Conservation (phyloP, 2,797 vertebrate species). For the Neopelma chrysocephalum region DNA sequence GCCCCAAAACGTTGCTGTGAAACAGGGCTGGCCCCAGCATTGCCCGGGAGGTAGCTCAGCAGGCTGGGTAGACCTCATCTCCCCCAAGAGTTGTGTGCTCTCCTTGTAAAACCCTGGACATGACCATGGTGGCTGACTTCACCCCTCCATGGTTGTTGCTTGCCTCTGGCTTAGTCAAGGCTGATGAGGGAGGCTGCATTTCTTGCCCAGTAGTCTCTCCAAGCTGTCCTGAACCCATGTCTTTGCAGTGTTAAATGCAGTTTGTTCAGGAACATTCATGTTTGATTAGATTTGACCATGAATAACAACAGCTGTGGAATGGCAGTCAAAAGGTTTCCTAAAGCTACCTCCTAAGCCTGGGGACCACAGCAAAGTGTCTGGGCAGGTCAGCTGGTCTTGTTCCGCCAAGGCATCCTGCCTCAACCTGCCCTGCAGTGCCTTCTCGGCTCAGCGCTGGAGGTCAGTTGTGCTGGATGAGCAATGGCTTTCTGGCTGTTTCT, state of each 20-base stretch:
- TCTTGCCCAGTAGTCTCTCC: not conserved
- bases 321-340: not conserved
- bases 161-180: not conserved
- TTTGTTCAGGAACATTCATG: not conserved
- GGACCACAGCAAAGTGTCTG: not conserved
- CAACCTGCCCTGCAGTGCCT: too few species aligned
- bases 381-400: not conserved
- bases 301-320: not conserved
- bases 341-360: not conserved
- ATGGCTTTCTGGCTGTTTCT: not conserved
- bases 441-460: not conserved
- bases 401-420: not conserved
- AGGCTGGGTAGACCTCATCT: not conserved
- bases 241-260: not conserved
- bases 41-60: accelerated
- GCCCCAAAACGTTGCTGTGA: accelerated
- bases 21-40: not conserved
- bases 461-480: not conserved
- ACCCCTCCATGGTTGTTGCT: too few species aligned
- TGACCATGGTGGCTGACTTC: not conserved
- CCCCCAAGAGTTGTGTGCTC: not conserved
- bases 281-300: not conserved
- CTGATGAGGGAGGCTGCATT: not conserved
- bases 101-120: not conserved
- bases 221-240: not conserved